Evolutionary conservation across 2,113 vertebrate genomes (phyloP), one percentile per base, ranked within the genome.

Genomic region (Lycaon pictus): DNA sequence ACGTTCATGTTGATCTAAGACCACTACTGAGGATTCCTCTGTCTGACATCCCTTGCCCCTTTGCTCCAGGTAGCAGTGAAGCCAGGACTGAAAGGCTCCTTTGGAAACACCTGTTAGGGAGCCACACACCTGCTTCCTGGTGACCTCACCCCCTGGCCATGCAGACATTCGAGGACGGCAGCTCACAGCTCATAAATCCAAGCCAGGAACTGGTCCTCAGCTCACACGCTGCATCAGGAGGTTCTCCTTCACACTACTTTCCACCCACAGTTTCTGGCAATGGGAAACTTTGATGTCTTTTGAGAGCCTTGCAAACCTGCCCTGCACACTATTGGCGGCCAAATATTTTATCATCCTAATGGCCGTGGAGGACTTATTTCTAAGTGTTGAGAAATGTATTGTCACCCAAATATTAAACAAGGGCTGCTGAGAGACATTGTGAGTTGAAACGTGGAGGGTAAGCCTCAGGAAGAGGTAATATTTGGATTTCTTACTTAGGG

Each of bases 131-230:
- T 97, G 85, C 76, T 82, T 79, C 96, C 81, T 74, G 80, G 11
- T 88, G 83, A 97, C 89, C 82, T 98, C 88, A 96, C 69, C 27
- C 22, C 37, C 48, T 35, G 5, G 71, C 76, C 23, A 56, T n/a
- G 15, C 67, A 37, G 80, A 67, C 15, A 3, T 53, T 0, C 4
- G 22, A 4, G 2, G 43, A 71, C 9, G 1, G 55, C 7, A 2
- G 62, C 93, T 90, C n/a, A 58, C 96, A 96, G 90, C 93, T 95
- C 55, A 93, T 96, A 96, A 98, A 97, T 97, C 95, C 89, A 62
- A 27, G 85, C 58, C 60, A 56, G 55, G 81, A 85, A 74, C 55
- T 27, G 8, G 88, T 81, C 79, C 62, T 92, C 16, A 0, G 62
- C 62, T 90, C 62, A 43, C 60, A 12, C 0, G 11, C 58, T 84